Conservation (phyloP, 2,113 vertebrate genomes). For the Ivindomyrus marchei region DNA sequence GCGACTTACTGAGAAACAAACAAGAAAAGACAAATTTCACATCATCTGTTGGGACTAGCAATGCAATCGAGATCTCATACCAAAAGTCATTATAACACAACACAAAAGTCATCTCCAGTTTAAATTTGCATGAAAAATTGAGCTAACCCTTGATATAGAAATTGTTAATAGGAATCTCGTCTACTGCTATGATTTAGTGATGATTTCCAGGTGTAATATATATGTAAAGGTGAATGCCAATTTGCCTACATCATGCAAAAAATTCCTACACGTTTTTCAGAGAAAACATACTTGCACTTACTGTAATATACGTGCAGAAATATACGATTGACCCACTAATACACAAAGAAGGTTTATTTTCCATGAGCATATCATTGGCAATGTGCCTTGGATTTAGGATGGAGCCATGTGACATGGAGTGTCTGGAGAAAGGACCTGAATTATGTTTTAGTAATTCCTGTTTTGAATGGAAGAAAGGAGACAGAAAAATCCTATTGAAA, state of each 20-base stretch:
- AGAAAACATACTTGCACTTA: not conserved
- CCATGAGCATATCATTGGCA: not conserved
- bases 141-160: not conserved
- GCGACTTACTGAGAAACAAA: not conserved
- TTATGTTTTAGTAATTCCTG: not conserved
- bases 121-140: not conserved
- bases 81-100: not conserved
- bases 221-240: not conserved
- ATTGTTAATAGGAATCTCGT: not conserved
- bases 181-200: not conserved
- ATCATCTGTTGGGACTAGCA: not conserved
- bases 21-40: not conserved
- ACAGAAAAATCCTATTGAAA: not conserved
- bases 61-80: not conserved
- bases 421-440: not conserved
- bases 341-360: not conserved
- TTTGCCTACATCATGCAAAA: not conserved
- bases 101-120: not conserved
- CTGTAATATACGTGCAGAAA: not conserved
- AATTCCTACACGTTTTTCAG: not conserved
- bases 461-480: not conserved
- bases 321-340: not conserved
- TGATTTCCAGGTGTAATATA: not conserved
- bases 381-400: not conserved
- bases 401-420: not conserved